These are phyloP conservation scores for Drosophila nannoptera DNA, from an alignment of 1,140 invertebrate genomes.

Conservation along the genomic window DNA sequence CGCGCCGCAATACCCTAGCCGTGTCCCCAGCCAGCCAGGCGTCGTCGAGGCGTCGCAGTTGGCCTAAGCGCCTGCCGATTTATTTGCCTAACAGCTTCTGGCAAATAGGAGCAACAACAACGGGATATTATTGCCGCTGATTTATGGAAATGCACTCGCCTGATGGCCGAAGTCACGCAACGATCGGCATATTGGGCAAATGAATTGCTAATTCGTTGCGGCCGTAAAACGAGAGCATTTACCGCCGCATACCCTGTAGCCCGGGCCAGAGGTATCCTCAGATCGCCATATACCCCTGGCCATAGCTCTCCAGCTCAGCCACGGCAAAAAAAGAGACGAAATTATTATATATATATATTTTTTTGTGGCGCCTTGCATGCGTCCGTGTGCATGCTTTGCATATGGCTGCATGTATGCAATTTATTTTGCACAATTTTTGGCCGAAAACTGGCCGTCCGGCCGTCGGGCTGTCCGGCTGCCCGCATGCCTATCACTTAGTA, in stretches of 20 bases:
- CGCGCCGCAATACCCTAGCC: background rate
- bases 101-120: constrained; percentile 15
- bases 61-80: background rate
- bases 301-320: no score
- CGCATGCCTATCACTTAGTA: constrained; percentile 60
- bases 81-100: constrained; percentile 13
- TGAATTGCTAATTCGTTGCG: constrained; percentile 30
- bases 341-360: no score
- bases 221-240: background rate
- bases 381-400: no score
- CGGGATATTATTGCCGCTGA: constrained; percentile 4
- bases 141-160: constrained; percentile 2
- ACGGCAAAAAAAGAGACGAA: no score
- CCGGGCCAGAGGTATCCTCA: no score
- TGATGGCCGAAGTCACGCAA: constrained; percentile 42
- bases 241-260: background rate
- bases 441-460: no score
- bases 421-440: no score
- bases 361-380: no score
- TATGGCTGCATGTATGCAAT: no score
- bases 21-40: no score
- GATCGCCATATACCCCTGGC: no score
- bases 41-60: no score
- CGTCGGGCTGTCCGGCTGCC: background rate
- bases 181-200: constrained; percentile 46